Percentiles rank a stretch among this genome's conserved stretches.
Conservation (phyloP, 64 coral and sea anemone species). For the Dendronephthya gigantea region DNA sequence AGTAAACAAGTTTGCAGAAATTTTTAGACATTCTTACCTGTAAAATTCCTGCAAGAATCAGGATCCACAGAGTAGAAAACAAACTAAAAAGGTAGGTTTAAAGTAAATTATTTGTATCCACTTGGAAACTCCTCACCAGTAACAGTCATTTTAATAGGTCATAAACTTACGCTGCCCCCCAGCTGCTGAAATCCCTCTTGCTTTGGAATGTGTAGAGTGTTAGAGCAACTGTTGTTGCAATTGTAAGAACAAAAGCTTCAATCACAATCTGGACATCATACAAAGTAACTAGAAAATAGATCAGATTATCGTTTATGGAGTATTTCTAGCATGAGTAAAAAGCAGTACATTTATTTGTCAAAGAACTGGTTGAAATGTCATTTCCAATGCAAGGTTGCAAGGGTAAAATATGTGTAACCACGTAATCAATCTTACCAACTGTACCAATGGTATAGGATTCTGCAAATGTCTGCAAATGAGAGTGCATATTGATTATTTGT, state of each 20-base stretch:
- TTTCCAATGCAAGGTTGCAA: too few species aligned
- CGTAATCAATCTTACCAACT: constrained; percentile 45
- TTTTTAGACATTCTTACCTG: constrained; percentile 32
- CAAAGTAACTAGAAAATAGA: constrained; percentile 62
- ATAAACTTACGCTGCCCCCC: constrained; percentile 88
- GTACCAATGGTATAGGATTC: constrained; percentile 90
- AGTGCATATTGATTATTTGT: too few species aligned
- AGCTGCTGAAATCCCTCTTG: constrained; percentile 92
- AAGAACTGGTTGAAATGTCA: neutral
- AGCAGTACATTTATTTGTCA: too few species aligned
- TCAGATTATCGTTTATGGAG: neutral
- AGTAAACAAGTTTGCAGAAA: neutral
- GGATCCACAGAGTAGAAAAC: constrained; percentile 73
- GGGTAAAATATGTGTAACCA: neutral
- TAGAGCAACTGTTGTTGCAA: constrained; percentile 77
- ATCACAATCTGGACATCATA: constrained; percentile 82
- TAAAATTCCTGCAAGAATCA: constrained; percentile 77
- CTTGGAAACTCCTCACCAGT: too few species aligned
- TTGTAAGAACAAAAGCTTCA: constrained; percentile 87
- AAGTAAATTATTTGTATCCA: neutral
- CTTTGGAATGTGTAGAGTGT: constrained; percentile 98
- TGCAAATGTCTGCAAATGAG: constrained; percentile 57
- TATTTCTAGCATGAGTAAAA: too few species aligned
- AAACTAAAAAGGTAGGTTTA: constrained; percentile 34
- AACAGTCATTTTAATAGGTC: neutral